Evolutionary conservation across 2,797 vertebrate species (phyloP).

Genomic region (Clarias pachynema): DNA sequence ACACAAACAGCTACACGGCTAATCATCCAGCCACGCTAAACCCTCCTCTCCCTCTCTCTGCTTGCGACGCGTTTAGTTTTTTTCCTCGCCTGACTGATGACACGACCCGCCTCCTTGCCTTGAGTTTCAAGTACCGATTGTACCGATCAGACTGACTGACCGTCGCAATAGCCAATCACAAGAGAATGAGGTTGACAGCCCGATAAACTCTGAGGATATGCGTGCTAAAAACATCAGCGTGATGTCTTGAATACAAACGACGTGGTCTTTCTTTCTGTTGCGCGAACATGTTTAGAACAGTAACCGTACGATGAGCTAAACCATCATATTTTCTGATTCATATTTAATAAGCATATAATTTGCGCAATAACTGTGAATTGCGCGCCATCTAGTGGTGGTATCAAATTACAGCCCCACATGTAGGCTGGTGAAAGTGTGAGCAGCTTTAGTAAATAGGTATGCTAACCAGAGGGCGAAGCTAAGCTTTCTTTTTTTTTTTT

Average conservation of each 20-base stretch:
- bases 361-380: constrained; percentile 8
- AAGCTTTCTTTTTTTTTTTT: too few species aligned
- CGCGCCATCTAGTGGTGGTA: constrained; percentile 30
- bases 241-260: not conserved
- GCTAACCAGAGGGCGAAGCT: not conserved
- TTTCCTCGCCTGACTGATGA: not conserved
- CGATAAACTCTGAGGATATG: not conserved
- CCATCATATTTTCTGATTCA: not conserved
- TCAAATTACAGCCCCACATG: not conserved
- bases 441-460: not conserved
- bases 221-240: not conserved
- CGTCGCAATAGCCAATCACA: not conserved
- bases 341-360: not conserved
- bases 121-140: not conserved
- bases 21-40: not conserved
- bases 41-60: not conserved
- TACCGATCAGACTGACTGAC: not conserved
- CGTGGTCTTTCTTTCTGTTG: not conserved
- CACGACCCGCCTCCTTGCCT: constrained; percentile 2
- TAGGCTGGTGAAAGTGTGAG: not conserved
- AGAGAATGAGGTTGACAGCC: not conserved
- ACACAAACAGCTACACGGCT: not conserved
- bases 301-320: not conserved
- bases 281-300: not conserved
- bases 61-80: not conserved